Base-by-base conservation (phyloP, 53 echinoderm and acorn worm genomes). In the Paracentrotus lividus region DNA sequence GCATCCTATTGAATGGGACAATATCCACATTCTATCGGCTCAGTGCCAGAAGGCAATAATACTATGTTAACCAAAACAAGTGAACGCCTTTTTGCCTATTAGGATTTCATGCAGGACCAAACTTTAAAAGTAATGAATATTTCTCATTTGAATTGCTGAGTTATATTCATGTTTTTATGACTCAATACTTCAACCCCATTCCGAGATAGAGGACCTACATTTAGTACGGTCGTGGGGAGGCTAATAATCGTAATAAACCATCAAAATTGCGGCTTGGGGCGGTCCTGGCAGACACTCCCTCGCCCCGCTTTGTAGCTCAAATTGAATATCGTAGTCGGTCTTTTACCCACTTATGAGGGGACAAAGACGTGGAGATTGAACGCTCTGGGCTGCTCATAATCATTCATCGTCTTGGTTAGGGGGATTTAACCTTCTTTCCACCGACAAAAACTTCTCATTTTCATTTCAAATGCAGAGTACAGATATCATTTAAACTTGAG, bases 171-270 rank as follows among this genome's bases (percentile, higher is more conserved):
- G 44, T 81, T 8, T n/a, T 45, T 27, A 47, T 81, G 81, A 81
- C 81, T 81, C 81, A 81, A 81, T 81, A 81, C 81, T 81, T 81
- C 81, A 81, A 81, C 26, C 26, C 47, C 47, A 81, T 81, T 47
- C 3, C 43, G 32, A 81, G 81, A 45, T 45, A 26, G 47, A 78
- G 47, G 9, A 44, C 45, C 81, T 45, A 47, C 81, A 26, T 81
- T 81, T 81, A 81, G 14, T 81, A 81, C 10, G 44, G 81, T 47
- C 81, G 20, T 81, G 81, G n/a, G n/a, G 47, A 81, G 87, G 57
- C 57, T 87, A 87, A 87, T 87, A 87, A n/a, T n/a, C n/a, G n/a
- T n/a, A n/a, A n/a, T n/a, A 57, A 87, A 87, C 87, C 87, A 87
- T 87, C 81, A 56, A 55, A 87, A 55, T n/a, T 57, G 87, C 33